Evolutionary conservation across 2,888 invertebrate genomes (phyloP).

Genomic region (Platerodrilus igneus): DNA sequence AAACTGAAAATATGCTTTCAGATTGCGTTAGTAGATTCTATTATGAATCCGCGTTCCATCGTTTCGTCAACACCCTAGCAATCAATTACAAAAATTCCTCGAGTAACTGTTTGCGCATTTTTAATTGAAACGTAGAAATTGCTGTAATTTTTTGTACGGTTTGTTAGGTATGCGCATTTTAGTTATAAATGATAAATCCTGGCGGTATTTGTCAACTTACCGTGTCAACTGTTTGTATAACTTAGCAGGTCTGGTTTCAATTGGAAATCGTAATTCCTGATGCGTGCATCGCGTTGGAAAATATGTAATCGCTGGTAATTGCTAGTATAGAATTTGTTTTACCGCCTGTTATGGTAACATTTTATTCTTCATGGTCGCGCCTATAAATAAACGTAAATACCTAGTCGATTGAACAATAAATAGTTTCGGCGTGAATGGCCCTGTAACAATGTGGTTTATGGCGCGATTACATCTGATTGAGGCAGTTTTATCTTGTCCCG

Average conservation of each 20-base stretch:
- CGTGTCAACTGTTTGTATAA: conserved; percentile 37
- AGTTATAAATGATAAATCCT: conserved; percentile 43
- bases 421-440: conserved; percentile 32
- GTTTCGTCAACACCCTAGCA: too few relatives aligned
- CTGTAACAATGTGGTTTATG: conserved; percentile 32
- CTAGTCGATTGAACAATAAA: conserved; percentile 38
- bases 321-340: conserved; percentile 12
- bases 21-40: conserved; percentile 17
- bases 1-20: conserved; percentile 27
- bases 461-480: conserved; percentile 36
- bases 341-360: conserved; percentile 8
- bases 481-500: conserved; percentile 21
- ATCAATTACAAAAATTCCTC: conserved; percentile 41
- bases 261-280: conserved; percentile 26
- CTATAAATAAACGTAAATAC: conserved; percentile 38
- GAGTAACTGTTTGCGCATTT: conserved; percentile 44
- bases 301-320: conserved; percentile 5
- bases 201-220: conserved; percentile 41
- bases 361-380: conserved; percentile 3
- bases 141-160: conserved; percentile 33
- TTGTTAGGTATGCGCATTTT: conserved; percentile 47
- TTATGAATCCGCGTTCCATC: conserved; percentile 16
- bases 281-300: conserved; percentile 12
- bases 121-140: conserved; percentile 44
- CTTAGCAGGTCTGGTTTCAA: conserved; percentile 39